Conservation (phyloP, 2,888 invertebrate genomes). For the Troilus luridus region DNA sequence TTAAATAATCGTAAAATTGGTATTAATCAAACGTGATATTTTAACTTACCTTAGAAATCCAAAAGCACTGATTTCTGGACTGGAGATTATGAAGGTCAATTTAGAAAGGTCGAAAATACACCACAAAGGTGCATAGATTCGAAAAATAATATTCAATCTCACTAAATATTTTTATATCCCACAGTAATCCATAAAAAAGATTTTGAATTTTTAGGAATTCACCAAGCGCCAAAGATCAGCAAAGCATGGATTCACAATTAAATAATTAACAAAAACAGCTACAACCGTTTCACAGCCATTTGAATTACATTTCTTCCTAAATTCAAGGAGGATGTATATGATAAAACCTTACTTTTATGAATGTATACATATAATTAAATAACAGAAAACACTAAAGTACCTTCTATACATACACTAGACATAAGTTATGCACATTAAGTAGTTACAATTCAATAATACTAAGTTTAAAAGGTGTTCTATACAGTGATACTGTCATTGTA, state of each 20-base stretch:
- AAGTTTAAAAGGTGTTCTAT: constrained; percentile 62
- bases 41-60: no score
- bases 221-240: constrained; percentile 34
- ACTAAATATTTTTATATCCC: no score
- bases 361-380: constrained; percentile 47
- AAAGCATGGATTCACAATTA: constrained; percentile 40
- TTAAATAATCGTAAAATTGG: no score
- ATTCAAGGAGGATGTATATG: constrained; percentile 62
- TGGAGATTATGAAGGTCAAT: no score
- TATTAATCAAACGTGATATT: no score
- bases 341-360: constrained; percentile 53
- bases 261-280: constrained; percentile 59
- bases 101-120: no score
- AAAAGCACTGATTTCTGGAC: no score
- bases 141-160: no score
- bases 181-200: not conserved
- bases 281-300: constrained; percentile 65
- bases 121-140: no score
- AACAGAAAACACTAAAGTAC: constrained; percentile 48
- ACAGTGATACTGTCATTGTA: constrained; percentile 61
- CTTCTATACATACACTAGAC: constrained; percentile 1
- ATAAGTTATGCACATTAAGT: not conserved
- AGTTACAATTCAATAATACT: constrained; percentile 7
- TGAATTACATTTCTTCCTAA: constrained; percentile 63
- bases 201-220: not conserved